phyloP scores from a whole-genome alignment of 1,140 invertebrate genomes.

The Orius insidiosus region DNA sequence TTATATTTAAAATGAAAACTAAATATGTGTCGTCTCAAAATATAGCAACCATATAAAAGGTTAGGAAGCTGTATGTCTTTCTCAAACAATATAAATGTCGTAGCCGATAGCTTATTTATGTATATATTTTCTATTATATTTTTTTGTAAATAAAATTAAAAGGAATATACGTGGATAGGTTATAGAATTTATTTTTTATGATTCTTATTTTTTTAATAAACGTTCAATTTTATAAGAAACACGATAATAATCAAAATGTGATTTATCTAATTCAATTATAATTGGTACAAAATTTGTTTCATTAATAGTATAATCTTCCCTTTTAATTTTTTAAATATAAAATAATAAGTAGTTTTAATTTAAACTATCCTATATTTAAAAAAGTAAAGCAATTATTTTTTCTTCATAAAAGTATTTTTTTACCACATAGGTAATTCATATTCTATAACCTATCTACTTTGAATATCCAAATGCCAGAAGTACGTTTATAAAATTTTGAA shows the following conservation, averaged over 20 bases:
- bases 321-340: too few relatives aligned
- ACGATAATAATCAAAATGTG: too few relatives aligned
- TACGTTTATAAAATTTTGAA: slow-evolving; percentile 11
- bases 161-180: slow-evolving; percentile 13
- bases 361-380: too few relatives aligned
- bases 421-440: neutral
- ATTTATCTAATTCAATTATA: too few relatives aligned
- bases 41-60: slow-evolving; percentile 6
- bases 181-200: slow-evolving; percentile 10
- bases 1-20: too few relatives aligned
- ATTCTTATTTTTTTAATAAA: slow-evolving; percentile 2
- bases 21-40: too few relatives aligned
- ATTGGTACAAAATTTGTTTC: slow-evolving; percentile 1
- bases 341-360: too few relatives aligned
- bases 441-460: slow-evolving; percentile 16
- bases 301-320: too few relatives aligned
- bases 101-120: slow-evolving; percentile 8
- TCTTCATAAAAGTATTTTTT: too few relatives aligned
- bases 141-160: slow-evolving; percentile 5
- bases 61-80: slow-evolving; percentile 10
- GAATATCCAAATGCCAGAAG: slow-evolving; percentile 6
- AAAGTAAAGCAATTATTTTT: too few relatives aligned
- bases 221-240: neutral
- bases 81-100: slow-evolving; percentile 10
- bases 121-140: slow-evolving; percentile 8